Conservation (phyloP, 1,140 invertebrate species). For the Drosophila nebulosa region DNA sequence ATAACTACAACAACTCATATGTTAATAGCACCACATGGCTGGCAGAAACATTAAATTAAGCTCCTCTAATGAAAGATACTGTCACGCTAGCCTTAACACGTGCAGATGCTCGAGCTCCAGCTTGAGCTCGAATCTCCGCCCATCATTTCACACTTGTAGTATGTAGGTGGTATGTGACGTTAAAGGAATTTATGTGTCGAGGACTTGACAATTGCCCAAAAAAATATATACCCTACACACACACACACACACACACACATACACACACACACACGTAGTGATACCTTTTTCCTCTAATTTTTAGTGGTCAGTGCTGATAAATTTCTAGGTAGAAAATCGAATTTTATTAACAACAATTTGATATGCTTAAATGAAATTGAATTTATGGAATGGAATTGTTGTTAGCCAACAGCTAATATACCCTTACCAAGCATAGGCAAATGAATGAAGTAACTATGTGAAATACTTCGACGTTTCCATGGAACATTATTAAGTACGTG, state of each 20-base stretch:
- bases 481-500: not conserved
- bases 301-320: too few relatives aligned
- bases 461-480: not conserved
- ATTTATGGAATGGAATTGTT: not conserved
- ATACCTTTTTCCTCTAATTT: too few relatives aligned
- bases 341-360: too few relatives aligned
- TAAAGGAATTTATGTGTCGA: not conserved
- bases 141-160: too few relatives aligned
- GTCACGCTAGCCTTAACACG: not conserved
- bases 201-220: not conserved
- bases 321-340: too few relatives aligned
- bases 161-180: not conserved
- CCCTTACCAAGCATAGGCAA: not conserved
- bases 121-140: not conserved
- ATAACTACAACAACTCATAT: not conserved
- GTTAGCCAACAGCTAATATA: not conserved
- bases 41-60: not conserved
- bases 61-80: not conserved
- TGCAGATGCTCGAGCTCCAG: slow-evolving; percentile 1
- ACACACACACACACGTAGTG: not conserved
- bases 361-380: too few relatives aligned
- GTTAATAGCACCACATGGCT: not conserved
- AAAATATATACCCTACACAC: not conserved
- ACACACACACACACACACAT: not conserved
- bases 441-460: not conserved